Evolutionary conservation across 2,113 vertebrate species (phyloP).

Genomic region (Pipa parva): DNA sequence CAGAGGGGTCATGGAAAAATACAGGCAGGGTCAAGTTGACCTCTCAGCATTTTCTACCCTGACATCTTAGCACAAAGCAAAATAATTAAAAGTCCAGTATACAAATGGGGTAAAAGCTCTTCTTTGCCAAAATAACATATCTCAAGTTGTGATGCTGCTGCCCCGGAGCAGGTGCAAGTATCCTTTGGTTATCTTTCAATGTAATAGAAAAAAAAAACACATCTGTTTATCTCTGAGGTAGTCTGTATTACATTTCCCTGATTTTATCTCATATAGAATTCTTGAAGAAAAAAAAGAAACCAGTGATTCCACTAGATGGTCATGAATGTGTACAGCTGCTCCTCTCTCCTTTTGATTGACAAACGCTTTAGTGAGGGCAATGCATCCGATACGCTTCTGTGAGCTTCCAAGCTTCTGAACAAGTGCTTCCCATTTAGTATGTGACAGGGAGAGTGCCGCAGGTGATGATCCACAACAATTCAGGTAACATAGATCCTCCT

Average conservation of each 20-base stretch:
- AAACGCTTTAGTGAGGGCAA: conserved; percentile 42
- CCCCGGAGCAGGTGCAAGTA: conserved; percentile 32
- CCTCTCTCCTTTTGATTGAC: conserved; percentile 35
- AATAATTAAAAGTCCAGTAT: conserved; percentile 14
- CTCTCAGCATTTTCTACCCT: conserved; percentile 30
- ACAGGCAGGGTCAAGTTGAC: conserved; percentile 1
- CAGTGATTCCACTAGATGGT: conserved; percentile 9
- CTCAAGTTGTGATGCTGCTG: conserved; percentile 12
- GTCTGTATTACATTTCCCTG: conserved; percentile 44
- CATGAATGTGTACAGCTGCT: conserved; percentile 12
- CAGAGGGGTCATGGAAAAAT: conserved; percentile 31
- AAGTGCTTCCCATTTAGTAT: conserved; percentile 48
- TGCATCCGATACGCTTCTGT: conserved; percentile 42
- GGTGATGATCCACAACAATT: conserved; percentile 53
- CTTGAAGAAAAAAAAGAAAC: neutral
- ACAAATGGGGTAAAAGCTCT: conserved; percentile 3
- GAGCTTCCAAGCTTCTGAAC: conserved; percentile 47
- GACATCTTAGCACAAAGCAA: conserved; percentile 26
- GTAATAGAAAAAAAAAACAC: conserved; percentile 9
- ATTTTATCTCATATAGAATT: conserved; percentile 27
- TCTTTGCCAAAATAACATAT: neutral
- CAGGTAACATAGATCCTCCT: conserved; percentile 56
- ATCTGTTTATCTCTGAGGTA: conserved; percentile 41
- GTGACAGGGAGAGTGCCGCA: conserved; percentile 45
- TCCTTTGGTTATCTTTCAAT: conserved; percentile 38